Base-by-base conservation (phyloP, 2,888 invertebrate genomes). In the Myathropa florea region DNA sequence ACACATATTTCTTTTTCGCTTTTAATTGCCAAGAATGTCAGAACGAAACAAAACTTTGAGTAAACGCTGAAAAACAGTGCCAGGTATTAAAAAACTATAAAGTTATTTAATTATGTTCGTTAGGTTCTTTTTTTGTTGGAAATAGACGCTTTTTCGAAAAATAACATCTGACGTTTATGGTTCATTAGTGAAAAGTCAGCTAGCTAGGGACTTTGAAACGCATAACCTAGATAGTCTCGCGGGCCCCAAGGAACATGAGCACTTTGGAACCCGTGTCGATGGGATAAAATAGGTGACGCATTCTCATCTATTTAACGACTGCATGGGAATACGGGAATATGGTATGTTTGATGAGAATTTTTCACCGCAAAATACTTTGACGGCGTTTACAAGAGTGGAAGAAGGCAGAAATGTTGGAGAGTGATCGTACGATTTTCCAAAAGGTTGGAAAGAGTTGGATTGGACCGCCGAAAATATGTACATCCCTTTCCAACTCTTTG, bases 81-180 rank as follows among this genome's bases (percentile, higher is more conserved):
- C 28, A 67, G 33, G 59, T 72, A 73, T 80, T 80, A 72, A 72
- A 80, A 80, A 73, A 24, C 60, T 24, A 65, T 80, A 79, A 79
- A 79, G 28, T 79, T 59, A 57, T 64, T 71, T 79, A 79, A 71
- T 79, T 71, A 39, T 46, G 33, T 57, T 23, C 33, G 26, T 46
- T 46, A 18, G 7, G 18, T 46, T 46, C 18, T 39, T 18, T 46
- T 4, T n/a, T 18, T n/a, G 33, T 18, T 46, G 18, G 7, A 46
- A 46, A 46, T 18, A 7, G n/a, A 46, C 18, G n/a, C 46, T 46
- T 18, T 46, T 46, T 46, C 46, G 46, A 60, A 30, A 12, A 63
- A 21, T 30, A 21, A 21, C 24, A 65, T 21, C 39, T 55, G 72
- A 80, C 53, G 4, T 80, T 72, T 53, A 72, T 67, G 60, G 60